Evolutionary conservation across 2,113 vertebrate genomes (phyloP), one percentile per base, ranked within the genome.

Genomic region (Camelus bactrianus): DNA sequence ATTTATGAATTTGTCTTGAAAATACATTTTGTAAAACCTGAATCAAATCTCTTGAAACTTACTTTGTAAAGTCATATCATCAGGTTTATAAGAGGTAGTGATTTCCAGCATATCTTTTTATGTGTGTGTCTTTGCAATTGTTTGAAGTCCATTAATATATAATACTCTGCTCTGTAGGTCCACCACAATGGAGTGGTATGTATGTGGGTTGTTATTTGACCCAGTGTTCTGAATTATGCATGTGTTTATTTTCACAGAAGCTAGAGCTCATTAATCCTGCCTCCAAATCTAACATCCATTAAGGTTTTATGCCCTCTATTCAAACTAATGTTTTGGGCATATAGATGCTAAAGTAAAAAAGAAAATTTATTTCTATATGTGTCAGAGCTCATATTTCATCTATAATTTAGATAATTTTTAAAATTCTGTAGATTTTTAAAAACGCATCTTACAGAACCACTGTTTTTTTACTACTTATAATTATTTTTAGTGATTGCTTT

Each of bases 111-210:
- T 94, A 50, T 77, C 6, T 93, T 75, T 85, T 5, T 89, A 6
- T 56, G 58, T 94, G 24, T 92, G 56, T 75, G 26, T 93, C 65
- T 67, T 11, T 93, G 8, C 20, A 80, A 6, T 91, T 88, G 16
- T 67, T 80, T 69, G 56, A 94, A 92, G 69, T 83, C 32, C 17
- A 60, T 89, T 96, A 92, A 94, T 54, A 83, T 16, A 4, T 22
- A 89, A 64, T 60, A 65, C 80, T 96, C 77, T 96, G 38, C 94
- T 90, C 88, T 96, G 6, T 89, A 97, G 97, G 97, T 93, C 81
- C 95, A 65, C 94, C 95, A 89, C 94, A 97, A 2, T 98, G 97
- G 96, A 97, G 88, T 91, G 97, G 96, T 98, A 89, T 95, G 95
- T 97, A 96, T 97, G 32, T 87, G 65, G 75, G 56, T 5, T 85